phyloP scores from a whole-genome alignment of 2,888 invertebrate genomes.

The Epicampocera succincta region DNA sequence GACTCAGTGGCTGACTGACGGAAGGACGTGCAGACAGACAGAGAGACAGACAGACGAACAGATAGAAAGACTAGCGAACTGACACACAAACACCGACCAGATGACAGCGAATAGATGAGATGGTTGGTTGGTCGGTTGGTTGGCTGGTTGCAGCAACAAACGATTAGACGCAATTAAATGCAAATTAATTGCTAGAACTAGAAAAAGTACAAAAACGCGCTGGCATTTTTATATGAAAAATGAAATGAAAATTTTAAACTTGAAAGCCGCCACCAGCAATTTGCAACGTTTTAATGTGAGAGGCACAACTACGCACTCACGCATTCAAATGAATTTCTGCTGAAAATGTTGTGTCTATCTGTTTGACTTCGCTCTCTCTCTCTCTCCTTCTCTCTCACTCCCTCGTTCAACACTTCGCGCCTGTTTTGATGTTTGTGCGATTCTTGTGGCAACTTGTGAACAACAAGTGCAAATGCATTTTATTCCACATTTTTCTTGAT shows the following conservation, averaged over 20 bases:
- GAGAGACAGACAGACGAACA: neutral
- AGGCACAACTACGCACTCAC: slow-evolving; percentile 8
- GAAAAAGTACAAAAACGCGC: slow-evolving; percentile 43
- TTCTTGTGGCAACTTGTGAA: slow-evolving; percentile 67
- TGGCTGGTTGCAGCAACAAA: slow-evolving; percentile 55
- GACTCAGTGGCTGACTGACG: slow-evolving; percentile 32
- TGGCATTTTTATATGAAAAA: slow-evolving; percentile 48
- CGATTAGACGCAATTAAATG: slow-evolving; percentile 72
- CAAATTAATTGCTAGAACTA: slow-evolving; percentile 71
- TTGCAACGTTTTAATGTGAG: slow-evolving; percentile 35
- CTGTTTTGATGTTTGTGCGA: slow-evolving; percentile 41
- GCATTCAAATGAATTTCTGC: slow-evolving; percentile 36
- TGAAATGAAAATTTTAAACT: slow-evolving; percentile 52
- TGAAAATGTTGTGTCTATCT: slow-evolving; percentile 20
- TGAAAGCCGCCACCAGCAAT: slow-evolving; percentile 55
- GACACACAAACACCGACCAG: slow-evolving; percentile 39
- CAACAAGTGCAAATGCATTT: slow-evolving; percentile 66
- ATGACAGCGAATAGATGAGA: slow-evolving; percentile 37
- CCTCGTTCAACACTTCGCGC: neutral
- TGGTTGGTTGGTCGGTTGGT: slow-evolving; percentile 18
- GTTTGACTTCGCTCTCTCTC: neutral
- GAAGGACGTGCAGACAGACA: slow-evolving; percentile 10
- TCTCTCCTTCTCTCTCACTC: too few relatives aligned
- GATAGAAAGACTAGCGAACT: slow-evolving; percentile 24
- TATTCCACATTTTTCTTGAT: slow-evolving; percentile 37